Evolutionary conservation across 2,797 vertebrate species (phyloP).

Genomic region (Babyrousa celebensis): DNA sequence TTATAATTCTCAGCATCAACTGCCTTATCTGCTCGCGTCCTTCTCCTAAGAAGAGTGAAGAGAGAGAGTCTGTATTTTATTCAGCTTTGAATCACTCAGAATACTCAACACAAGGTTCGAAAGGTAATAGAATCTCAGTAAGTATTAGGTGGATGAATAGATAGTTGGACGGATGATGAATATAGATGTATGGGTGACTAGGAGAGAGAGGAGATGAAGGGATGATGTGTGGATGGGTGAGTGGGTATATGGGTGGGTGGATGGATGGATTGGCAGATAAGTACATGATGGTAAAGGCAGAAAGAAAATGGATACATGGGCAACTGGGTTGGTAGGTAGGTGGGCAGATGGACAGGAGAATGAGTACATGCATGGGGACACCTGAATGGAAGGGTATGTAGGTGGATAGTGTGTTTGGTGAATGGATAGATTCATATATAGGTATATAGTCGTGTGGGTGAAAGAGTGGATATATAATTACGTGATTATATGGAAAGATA

Average conservation of each 20-base stretch:
- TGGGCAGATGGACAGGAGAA: background rate
- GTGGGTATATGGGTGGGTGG: background rate
- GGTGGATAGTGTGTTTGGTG: background rate
- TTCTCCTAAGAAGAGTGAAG: background rate
- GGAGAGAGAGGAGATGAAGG: background rate
- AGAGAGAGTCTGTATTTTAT: background rate
- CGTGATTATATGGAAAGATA: constrained; percentile 38
- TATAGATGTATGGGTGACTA: background rate
- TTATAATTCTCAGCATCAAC: background rate
- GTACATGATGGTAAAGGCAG: background rate
- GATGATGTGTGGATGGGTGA: background rate
- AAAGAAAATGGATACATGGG: background rate
- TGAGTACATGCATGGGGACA: background rate
- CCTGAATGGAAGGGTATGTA: background rate
- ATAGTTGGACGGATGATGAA: background rate
- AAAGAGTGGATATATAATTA: constrained; percentile 26
- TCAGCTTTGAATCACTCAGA: constrained; percentile 32
- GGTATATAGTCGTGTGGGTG: background rate
- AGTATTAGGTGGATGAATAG: background rate
- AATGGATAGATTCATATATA: constrained; percentile 32
- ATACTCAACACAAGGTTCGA: constrained; percentile 37
- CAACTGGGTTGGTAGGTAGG: background rate
- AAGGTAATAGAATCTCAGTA: background rate
- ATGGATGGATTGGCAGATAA: background rate
- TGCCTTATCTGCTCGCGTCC: background rate